phyloP scores from a whole-genome alignment of 2,113 vertebrate species.

The Coturnix japonica region DNA sequence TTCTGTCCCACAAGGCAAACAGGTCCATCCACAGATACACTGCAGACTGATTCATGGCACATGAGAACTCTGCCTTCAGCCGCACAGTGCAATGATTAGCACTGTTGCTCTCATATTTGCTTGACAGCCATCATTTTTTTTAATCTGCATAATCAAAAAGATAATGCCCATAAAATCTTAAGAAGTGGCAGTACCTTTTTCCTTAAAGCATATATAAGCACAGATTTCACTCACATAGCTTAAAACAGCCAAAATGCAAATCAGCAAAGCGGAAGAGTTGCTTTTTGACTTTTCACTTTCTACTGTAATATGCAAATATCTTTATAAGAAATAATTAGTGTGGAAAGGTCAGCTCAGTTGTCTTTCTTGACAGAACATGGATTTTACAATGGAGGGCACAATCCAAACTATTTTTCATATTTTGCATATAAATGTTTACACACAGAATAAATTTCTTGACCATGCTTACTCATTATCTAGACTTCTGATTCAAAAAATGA shows the following conservation, averaged over 20 bases:
- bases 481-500: no score
- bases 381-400: not conserved
- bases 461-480: no score
- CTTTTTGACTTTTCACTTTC: not conserved
- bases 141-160: not conserved
- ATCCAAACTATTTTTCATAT: not conserved
- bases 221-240: not conserved
- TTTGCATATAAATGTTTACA: not conserved
- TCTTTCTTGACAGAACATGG: not conserved
- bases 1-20: not conserved
- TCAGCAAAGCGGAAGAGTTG: not conserved
- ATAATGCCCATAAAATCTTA: not conserved
- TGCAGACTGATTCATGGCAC: fast-evolving
- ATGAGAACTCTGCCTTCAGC: no score
- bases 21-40: not conserved
- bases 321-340: not conserved
- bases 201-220: not conserved
- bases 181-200: not conserved
- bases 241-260: not conserved
- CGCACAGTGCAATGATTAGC: not conserved
- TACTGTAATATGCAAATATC: not conserved
- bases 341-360: not conserved
- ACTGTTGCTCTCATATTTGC: not conserved
- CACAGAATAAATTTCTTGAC: not conserved
- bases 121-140: no score